Conservation (phyloP, 1,140 invertebrate species). For the Amyelois transitella region DNA sequence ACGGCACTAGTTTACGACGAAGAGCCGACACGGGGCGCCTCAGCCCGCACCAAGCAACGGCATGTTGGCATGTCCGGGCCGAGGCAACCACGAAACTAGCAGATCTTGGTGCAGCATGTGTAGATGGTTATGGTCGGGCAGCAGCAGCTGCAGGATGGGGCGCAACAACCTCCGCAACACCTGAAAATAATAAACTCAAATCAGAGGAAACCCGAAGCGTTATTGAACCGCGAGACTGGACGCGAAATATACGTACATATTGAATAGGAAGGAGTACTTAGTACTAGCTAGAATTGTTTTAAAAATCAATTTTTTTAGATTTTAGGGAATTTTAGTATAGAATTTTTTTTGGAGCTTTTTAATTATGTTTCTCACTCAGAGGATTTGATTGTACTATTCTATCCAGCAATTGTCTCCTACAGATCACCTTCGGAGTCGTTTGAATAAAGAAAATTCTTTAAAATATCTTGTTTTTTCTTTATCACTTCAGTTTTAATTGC, state of each 20-base stretch:
- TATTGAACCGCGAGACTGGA: neutral
- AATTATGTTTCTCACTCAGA: constrained; percentile 27
- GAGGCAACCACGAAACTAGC: constrained; percentile 22
- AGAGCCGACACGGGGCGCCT: constrained; percentile 8
- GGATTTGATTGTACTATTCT: constrained; percentile 46
- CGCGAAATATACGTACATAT: constrained; percentile 32
- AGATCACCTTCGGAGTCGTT: constrained; percentile 24
- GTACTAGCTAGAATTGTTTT: constrained; percentile 4
- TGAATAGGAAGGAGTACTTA: constrained; percentile 18
- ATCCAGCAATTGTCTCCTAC: constrained; percentile 14
- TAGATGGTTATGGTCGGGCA: constrained; percentile 58
- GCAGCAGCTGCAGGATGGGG: constrained; percentile 34
- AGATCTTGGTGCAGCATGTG: constrained; percentile 65
- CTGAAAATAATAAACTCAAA: constrained; percentile 12
- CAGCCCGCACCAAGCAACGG: constrained; percentile 10
- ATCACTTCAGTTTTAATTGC: neutral
- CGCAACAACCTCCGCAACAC: constrained; percentile 39
- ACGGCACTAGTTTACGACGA: constrained; percentile 7
- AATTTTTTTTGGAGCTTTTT: constrained; percentile 39
- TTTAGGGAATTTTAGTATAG: constrained; percentile 4
- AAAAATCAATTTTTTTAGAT: no score
- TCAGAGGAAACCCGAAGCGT: constrained; percentile 2
- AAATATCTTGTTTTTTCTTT: neutral
- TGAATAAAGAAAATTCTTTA: constrained; percentile 16
- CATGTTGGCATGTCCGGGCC: neutral